Evolutionary conservation across 2,888 invertebrate genomes (phyloP).

Genomic region (Archaeoteleia sp.): DNA sequence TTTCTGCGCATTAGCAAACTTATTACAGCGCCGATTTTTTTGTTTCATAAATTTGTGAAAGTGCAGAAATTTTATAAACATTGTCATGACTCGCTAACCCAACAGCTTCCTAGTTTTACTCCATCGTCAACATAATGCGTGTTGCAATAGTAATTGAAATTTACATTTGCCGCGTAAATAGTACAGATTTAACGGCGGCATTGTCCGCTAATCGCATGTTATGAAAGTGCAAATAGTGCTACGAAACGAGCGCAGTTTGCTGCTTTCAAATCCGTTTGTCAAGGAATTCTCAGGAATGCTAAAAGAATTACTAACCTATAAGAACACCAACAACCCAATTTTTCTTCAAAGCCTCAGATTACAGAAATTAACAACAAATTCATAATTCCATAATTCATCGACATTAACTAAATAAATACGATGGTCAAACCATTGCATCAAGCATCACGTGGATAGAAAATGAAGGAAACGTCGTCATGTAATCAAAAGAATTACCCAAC

Average conservation of each 20-base stretch:
- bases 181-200: constrained; percentile 22
- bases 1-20: constrained; percentile 11
- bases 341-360: too few species aligned
- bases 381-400: too few species aligned
- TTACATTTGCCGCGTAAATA: constrained; percentile 3
- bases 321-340: constrained; percentile 22
- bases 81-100: constrained; percentile 5
- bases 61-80: background rate
- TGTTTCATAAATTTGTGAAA: constrained; percentile 41
- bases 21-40: background rate
- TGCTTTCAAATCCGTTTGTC: constrained; percentile 39
- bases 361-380: too few species aligned
- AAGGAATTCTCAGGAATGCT: constrained; percentile 29
- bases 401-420: too few species aligned
- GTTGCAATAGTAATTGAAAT: constrained; percentile 31
- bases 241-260: constrained; percentile 15
- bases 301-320: constrained; percentile 7
- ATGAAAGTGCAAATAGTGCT: constrained; percentile 39
- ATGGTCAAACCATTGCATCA: too few species aligned
- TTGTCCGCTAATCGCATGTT: constrained; percentile 38
- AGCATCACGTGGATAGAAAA: too few species aligned
- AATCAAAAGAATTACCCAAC: too few species aligned
- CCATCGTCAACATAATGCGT: background rate
- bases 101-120: background rate
- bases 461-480: too few species aligned